A percentile compares a stretch with the other conserved stretches of the same genome.
Conservation (phyloP, 1,140 invertebrate species). For the Hermetia illucens region DNA sequence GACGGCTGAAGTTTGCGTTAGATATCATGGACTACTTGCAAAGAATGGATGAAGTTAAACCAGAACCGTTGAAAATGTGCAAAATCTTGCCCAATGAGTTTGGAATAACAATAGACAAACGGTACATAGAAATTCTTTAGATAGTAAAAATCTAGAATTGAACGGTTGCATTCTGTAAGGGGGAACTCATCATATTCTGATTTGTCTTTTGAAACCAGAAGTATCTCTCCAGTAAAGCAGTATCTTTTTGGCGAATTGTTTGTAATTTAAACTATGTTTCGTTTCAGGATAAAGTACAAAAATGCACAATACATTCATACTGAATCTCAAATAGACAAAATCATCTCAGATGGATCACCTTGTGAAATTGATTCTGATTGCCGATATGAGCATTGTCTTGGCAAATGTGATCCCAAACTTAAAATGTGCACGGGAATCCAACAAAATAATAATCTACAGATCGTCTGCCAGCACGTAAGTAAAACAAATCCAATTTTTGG, state of each 20-base stretch:
- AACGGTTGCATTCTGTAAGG: neutral
- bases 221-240: too few species aligned
- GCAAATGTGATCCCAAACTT: conserved; percentile 15
- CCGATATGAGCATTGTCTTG: conserved; percentile 18
- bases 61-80: conserved; percentile 25
- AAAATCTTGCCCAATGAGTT: conserved; percentile 24
- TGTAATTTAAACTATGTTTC: too few species aligned
- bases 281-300: conserved; percentile 18
- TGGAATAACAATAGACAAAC: conserved; percentile 16
- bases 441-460: conserved; percentile 26
- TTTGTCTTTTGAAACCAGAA: conserved; percentile 2
- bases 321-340: conserved; percentile 23
- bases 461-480: conserved; percentile 18
- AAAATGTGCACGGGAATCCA: conserved; percentile 17
- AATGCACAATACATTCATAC: conserved; percentile 21
- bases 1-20: conserved; percentile 20
- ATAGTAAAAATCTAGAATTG: neutral
- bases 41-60: conserved; percentile 24
- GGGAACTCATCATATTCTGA: neutral
- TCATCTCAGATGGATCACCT: conserved; percentile 14
- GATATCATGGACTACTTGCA: conserved; percentile 25
- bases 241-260: too few species aligned
- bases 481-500: neutral
- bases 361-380: conserved; percentile 19
- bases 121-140: conserved; percentile 2